Percentiles rank a stretch among this genome's conserved stretches.
Conservation (phyloP, 2,888 invertebrate species). For the Calephelis perditalis region DNA sequence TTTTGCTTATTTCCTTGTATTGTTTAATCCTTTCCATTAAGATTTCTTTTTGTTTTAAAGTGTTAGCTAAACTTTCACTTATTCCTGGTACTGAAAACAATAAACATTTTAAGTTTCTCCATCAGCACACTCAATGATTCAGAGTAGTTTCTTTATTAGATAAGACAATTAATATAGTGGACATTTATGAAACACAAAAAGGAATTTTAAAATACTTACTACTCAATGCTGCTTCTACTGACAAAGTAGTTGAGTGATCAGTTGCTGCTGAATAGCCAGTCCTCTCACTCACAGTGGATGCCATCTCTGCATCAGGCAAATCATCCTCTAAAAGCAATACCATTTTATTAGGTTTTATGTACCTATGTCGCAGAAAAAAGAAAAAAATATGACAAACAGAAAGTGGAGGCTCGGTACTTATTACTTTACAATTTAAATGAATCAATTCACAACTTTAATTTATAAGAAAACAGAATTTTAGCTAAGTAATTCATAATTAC, state of each 20-base stretch:
- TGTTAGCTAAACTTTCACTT: slow-evolving; percentile 71
- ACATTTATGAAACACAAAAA: no score
- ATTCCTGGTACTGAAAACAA: slow-evolving; percentile 63
- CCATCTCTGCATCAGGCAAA: slow-evolving; percentile 60
- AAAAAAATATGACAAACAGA: no score
- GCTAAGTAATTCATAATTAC: no score
- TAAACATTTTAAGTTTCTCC: no score
- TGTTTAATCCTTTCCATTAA: slow-evolving; percentile 72
- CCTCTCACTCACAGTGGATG: slow-evolving; percentile 65
- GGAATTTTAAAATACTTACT: slow-evolving; percentile 42
- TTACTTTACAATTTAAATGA: no score
- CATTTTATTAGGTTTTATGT: background rate
- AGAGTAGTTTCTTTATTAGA: no score
- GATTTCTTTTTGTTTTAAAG: slow-evolving; percentile 66
- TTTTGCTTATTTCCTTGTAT: slow-evolving; percentile 70
- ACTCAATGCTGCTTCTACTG: slow-evolving; percentile 70
- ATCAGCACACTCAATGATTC: no score
- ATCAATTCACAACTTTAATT: no score
- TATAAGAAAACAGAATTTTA: no score
- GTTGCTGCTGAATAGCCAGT: slow-evolving; percentile 66
- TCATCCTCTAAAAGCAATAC: slow-evolving; percentile 56
- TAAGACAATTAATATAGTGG: no score
- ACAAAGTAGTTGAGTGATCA: slow-evolving; percentile 59
- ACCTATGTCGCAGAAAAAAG: no score
- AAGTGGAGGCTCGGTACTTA: no score